Percentiles rank a stretch among this genome's conserved stretches.
These are phyloP conservation scores for Eupeodes corollae DNA, from an alignment of 1,140 invertebrate species.

Conservation along the genomic window DNA sequence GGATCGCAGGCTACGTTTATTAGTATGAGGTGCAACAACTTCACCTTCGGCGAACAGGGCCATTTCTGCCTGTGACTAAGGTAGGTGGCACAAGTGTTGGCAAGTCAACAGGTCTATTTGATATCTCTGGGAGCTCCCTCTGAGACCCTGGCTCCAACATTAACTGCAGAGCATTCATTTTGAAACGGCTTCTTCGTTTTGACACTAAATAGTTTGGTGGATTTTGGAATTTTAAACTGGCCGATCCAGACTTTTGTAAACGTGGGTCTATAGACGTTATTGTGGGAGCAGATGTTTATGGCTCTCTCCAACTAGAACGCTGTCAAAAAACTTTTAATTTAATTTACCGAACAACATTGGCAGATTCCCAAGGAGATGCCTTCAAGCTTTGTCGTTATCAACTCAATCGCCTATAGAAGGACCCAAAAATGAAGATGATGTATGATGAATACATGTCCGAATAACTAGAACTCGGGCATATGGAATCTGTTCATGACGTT, in stretches of 20 bases:
- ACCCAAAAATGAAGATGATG: not conserved
- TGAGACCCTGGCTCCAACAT: not conserved
- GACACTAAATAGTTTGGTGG: not conserved
- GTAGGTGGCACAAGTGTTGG: not conserved
- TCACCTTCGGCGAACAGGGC: not conserved
- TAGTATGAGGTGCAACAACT: conserved; percentile 2
- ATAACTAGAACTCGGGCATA: not conserved
- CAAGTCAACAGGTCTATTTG: not conserved
- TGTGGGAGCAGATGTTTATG: not conserved
- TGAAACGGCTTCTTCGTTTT: not conserved
- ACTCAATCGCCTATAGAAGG: not conserved
- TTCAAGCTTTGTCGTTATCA: not conserved
- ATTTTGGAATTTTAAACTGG: not conserved
- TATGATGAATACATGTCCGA: not conserved
- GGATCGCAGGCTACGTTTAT: conserved; percentile 2
- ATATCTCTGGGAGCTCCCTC: not conserved
- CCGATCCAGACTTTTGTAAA: not conserved
- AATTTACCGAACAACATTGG: not conserved
- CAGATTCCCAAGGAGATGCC: not conserved
- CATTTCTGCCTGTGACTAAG: not conserved
- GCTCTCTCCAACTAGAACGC: not conserved
- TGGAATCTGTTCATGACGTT: not conserved
- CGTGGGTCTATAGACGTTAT: conserved; percentile 2
- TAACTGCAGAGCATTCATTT: not conserved
- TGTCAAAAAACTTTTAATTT: not conserved